A percentile compares a stretch with the other conserved stretches of the same genome.
phyloP scores from a whole-genome alignment of 2,888 invertebrate genomes.

The Gasteruption jaculator region DNA sequence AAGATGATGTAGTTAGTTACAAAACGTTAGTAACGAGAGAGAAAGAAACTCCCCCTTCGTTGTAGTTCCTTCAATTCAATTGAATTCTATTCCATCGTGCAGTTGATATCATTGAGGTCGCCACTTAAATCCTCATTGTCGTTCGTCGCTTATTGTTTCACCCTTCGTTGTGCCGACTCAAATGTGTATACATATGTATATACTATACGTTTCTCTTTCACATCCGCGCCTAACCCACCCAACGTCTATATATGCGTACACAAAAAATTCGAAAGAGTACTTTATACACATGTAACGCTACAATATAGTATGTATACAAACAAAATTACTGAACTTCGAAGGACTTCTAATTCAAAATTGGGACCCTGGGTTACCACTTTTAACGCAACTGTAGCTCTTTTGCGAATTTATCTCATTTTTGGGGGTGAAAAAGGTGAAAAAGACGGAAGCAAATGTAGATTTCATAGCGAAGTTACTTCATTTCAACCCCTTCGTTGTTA shows the following conservation, averaged over 20 bases:
- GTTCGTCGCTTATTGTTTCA: conserved; percentile 51
- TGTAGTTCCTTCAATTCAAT: conserved; percentile 50
- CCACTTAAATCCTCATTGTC: conserved; percentile 52
- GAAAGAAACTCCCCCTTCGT: conserved; percentile 33
- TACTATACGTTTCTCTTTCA: conserved; percentile 43
- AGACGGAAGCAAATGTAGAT: too few relatives aligned
- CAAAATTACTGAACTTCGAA: too few relatives aligned
- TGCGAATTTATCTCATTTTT: too few relatives aligned
- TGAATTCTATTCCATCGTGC: conserved; percentile 51
- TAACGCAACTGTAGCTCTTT: too few relatives aligned
- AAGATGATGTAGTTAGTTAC: conserved; percentile 32
- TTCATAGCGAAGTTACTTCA: too few relatives aligned
- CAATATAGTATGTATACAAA: too few relatives aligned
- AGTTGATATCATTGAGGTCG: conserved; percentile 52
- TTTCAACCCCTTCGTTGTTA: too few relatives aligned
- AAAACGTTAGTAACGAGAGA: conserved; percentile 35
- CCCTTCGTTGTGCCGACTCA: conserved; percentile 45
- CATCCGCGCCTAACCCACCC: conserved; percentile 33
- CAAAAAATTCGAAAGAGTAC: conserved; percentile 1
- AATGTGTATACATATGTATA: conserved; percentile 34
- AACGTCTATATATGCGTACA: too few relatives aligned
- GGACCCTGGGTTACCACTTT: too few relatives aligned
- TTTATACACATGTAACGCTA: too few relatives aligned
- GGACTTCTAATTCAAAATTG: too few relatives aligned
- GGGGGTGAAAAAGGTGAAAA: too few relatives aligned